Conservation (phyloP, 2,113 vertebrate genomes). For the Cyrtonyx montezumae region DNA sequence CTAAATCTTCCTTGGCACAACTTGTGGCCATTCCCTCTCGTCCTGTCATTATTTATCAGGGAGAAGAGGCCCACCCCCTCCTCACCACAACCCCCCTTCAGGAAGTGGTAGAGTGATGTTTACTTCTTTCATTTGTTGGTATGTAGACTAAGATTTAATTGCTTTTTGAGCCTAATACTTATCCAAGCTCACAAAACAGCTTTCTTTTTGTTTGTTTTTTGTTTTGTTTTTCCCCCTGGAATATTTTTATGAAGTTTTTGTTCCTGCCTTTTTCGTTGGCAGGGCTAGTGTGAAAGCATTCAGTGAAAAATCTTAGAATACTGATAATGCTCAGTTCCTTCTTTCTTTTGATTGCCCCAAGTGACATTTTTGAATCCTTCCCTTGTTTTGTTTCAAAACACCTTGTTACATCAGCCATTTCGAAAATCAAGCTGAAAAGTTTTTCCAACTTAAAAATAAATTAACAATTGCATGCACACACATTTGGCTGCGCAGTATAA, state of each 20-base stretch:
- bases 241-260: background rate
- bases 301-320: background rate
- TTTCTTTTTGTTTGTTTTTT: background rate
- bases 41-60: no score
- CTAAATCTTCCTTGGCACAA: no score
- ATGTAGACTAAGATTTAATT: background rate
- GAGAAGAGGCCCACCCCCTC: no score
- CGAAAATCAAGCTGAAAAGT: conserved; percentile 11
- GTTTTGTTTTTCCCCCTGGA: background rate
- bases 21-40: no score
- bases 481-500: background rate
- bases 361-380: background rate
- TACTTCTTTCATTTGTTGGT: background rate
- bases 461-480: background rate
- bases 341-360: background rate
- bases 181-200: background rate
- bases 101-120: no score
- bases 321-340: background rate
- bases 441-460: conserved; percentile 9
- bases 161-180: background rate
- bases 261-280: background rate
- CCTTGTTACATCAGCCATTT: background rate
- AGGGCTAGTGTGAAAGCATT: background rate
- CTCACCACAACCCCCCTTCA: no score
- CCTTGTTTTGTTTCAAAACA: background rate